Percentiles rank a stretch among this genome's conserved stretches.
Evolutionary conservation across 2,797 vertebrate species (phyloP).

Genomic region (Argentina silus): DNA sequence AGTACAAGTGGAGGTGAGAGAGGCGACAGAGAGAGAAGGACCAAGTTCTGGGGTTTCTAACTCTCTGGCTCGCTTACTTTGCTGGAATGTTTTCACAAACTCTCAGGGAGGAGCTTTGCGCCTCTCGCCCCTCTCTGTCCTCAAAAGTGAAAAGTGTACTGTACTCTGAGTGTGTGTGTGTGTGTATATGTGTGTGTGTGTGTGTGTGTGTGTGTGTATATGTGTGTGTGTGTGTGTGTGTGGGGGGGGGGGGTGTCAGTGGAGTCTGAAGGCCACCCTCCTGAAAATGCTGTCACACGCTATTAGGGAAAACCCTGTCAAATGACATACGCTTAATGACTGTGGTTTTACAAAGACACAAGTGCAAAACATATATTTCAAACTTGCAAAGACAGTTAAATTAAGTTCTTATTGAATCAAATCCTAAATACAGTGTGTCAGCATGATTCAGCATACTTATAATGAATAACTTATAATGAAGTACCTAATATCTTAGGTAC

Average conservation of each 20-base stretch:
- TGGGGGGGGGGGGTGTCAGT: not conserved
- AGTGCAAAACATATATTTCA: not conserved
- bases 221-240: not conserved
- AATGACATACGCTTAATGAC: not conserved
- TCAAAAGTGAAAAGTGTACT: constrained; percentile 37
- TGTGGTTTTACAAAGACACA: not conserved
- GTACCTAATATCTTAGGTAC: too few relatives aligned
- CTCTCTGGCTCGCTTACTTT: constrained; percentile 68
- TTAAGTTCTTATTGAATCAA: not conserved
- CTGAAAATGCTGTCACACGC: not conserved
- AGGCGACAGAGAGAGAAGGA: constrained; percentile 39
- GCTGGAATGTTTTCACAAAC: constrained; percentile 84
- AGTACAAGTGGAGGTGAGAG: constrained; percentile 38
- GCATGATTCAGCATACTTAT: too few relatives aligned
- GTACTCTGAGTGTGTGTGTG: constrained; percentile 22
- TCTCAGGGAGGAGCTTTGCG: constrained; percentile 79
- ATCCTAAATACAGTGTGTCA: too few relatives aligned
- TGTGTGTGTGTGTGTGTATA: not conserved
- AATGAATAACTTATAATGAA: too few relatives aligned
- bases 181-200: constrained; percentile 3
- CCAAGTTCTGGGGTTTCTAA: constrained; percentile 60
- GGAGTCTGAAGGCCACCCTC: not conserved
- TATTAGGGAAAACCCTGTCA: not conserved
- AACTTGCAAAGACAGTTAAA: not conserved
- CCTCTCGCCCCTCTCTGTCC: constrained; percentile 58